Percentiles rank a stretch among this genome's conserved stretches.
Evolutionary conservation across 2,797 vertebrate species (phyloP).

Genomic region (Thripadectes ignobilis): DNA sequence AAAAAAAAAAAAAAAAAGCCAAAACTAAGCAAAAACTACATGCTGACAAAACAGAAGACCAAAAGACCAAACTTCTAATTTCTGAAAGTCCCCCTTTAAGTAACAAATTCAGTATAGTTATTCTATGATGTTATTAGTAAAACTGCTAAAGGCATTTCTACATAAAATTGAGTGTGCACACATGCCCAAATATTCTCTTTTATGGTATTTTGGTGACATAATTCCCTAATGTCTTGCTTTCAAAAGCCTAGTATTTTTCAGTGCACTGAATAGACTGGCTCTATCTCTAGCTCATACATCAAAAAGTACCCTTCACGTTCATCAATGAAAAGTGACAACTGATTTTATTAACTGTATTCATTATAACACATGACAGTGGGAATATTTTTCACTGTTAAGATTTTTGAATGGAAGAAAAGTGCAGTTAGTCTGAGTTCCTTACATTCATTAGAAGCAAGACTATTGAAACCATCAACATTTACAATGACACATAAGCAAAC

Average conservation of each 20-base stretch:
- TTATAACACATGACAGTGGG: slow-evolving; percentile 69
- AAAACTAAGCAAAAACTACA: neutral
- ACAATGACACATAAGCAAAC: slow-evolving; percentile 69
- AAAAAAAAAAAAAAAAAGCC: neutral
- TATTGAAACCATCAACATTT: slow-evolving; percentile 75
- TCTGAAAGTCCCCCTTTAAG: neutral
- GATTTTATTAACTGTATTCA: slow-evolving; percentile 74
- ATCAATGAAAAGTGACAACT: slow-evolving; percentile 72
- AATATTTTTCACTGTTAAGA: slow-evolving; percentile 62
- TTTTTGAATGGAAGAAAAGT: slow-evolving; percentile 71
- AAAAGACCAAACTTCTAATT: neutral
- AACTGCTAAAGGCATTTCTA: slow-evolving; percentile 23
- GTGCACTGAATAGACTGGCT: neutral
- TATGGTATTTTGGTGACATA: neutral
- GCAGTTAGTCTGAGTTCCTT: slow-evolving; percentile 72
- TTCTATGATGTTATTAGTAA: neutral
- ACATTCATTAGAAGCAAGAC: slow-evolving; percentile 75
- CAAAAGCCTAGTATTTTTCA: slow-evolving; percentile 20
- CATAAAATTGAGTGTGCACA: neutral
- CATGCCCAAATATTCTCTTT: slow-evolving; percentile 1
- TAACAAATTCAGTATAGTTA: neutral
- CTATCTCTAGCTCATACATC: neutral
- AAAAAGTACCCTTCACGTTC: slow-evolving; percentile 29
- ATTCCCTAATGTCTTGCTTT: neutral
- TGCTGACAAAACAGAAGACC: neutral